These are phyloP conservation scores for Microcebus tavaratra DNA, from an alignment of 2,113 vertebrate species.

Conservation along the genomic window DNA sequence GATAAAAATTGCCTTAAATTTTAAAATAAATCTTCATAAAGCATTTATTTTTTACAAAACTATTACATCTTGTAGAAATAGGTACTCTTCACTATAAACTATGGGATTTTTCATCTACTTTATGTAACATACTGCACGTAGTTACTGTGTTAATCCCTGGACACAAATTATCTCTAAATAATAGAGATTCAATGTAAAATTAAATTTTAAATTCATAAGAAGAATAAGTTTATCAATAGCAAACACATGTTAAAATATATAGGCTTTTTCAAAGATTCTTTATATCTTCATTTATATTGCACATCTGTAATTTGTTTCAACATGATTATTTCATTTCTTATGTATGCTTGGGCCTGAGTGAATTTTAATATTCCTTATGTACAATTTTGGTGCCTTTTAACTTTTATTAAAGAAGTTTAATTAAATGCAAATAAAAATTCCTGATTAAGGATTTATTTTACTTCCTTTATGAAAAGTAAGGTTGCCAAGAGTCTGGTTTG, in stretches of 20 bases:
- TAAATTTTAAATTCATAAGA: neutral
- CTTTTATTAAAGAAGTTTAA: constrained; percentile 67
- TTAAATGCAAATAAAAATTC: constrained; percentile 50
- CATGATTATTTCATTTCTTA: constrained; percentile 16
- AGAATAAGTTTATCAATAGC: neutral
- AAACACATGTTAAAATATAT: neutral
- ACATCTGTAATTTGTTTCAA: constrained; percentile 45
- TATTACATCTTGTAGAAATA: neutral
- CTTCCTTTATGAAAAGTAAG: constrained; percentile 58
- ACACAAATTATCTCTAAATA: neutral
- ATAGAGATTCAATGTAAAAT: neutral
- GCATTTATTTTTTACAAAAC: neutral
- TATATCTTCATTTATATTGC: neutral
- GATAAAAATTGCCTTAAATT: neutral
- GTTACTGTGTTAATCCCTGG: neutral
- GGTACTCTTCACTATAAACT: neutral
- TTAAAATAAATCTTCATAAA: neutral
- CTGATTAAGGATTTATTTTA: neutral
- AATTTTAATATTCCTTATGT: constrained; percentile 26
- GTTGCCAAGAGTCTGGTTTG: neutral
- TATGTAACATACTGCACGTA: neutral
- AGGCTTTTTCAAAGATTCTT: neutral
- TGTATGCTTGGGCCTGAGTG: neutral
- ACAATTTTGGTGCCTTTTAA: constrained; percentile 36
- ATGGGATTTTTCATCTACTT: neutral